Evolutionary conservation across 2,888 invertebrate species (phyloP), one percentile per base, ranked within the genome.

Genomic region (Pristionchus exspectatus): DNA sequence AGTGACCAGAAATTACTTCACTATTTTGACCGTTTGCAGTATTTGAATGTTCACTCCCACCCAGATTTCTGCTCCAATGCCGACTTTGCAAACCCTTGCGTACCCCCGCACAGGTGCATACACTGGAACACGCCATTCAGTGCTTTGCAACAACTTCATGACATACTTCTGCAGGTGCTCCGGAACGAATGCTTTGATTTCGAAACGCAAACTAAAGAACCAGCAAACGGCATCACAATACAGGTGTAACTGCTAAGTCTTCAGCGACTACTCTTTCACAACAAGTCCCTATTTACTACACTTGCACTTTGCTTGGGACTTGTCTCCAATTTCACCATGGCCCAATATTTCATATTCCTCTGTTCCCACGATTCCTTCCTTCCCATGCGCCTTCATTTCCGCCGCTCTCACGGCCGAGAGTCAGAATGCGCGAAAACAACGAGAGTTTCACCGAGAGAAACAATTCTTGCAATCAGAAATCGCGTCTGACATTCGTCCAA

Each of bases 391-490:
- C 24, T 63, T 63, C 63, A 63, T 63, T 63, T 63, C 63, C n/a
- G 38, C 63, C 56, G 10, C 21, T 63, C 63, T 63, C 63, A 63
- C 63, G 63, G 3, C 63, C 24, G 56, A 56, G 63, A 63, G 63
- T 63, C 63, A 63, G 63, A 63, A 63, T 63, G 63, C n/a, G 63
- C n/a, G 63, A 63, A 9, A 63, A 63, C n/a, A 63, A n/a, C 63
- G n/a, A 63, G 63, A 63, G 63, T 63, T 63, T 63, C 63, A 24
- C 63, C 4, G 63, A 4, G 63, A 63, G 59, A 59, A 18, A 24
- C n/a, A 63, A 63, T n/a, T 24, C 10, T 63, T 63, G 63, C 63
- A 63, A 63, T 63, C 63, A 63, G 63, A 63, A n/a, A 63, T n/a
- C n/a, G n/a, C 4, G n/a, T 63, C 63, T n/a, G 24, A 24, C n/a